Evolutionary conservation across 2,113 vertebrate genomes (phyloP).

Genomic region (Benitochromis conjunctus): DNA sequence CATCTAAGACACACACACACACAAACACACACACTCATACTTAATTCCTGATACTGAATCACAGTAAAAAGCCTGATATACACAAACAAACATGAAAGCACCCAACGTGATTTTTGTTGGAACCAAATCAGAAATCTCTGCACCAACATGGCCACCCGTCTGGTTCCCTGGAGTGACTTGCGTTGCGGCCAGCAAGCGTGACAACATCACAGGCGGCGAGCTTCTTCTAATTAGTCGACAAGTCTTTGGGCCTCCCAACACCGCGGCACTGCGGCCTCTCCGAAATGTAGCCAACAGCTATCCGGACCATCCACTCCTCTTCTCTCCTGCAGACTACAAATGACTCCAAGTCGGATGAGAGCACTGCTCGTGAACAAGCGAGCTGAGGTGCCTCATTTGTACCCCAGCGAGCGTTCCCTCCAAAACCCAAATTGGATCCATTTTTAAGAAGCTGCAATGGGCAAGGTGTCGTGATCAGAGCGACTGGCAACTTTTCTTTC

Average conservation of each 20-base stretch:
- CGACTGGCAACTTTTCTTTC: constrained; percentile 22
- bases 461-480: constrained; percentile 28
- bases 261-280: not conserved
- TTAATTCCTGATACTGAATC: not conserved
- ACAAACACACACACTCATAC: not conserved
- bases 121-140: constrained; percentile 2
- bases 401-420: constrained; percentile 28
- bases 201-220: constrained; percentile 30
- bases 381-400: constrained; percentile 41
- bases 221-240: constrained; percentile 38
- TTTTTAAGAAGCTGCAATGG: constrained; percentile 40
- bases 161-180: constrained; percentile 1
- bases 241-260: constrained; percentile 25
- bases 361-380: constrained; percentile 17
- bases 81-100: constrained; percentile 30
- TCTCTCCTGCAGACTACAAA: constrained; percentile 38
- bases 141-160: not conserved
- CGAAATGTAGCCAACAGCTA: not conserved
- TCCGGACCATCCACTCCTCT: not conserved
- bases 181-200: not conserved
- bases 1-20: not conserved
- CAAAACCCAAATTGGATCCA: constrained; percentile 47
- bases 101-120: not conserved
- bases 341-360: constrained; percentile 36
- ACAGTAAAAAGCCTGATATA: not conserved